phyloP scores from a whole-genome alignment of 2,113 vertebrate genomes.

The Notarius quadriscutis region DNA sequence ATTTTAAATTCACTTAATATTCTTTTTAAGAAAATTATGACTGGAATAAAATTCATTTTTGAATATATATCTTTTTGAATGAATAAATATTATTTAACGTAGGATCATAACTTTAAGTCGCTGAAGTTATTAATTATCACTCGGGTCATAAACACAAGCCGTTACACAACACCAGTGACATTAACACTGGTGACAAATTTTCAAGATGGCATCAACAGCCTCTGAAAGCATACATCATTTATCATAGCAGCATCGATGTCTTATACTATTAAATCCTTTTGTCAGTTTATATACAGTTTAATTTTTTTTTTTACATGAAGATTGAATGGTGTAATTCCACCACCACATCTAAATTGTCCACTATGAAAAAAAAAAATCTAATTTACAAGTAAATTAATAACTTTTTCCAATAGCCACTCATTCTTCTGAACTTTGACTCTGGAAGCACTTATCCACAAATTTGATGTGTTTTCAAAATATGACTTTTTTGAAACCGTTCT shows the following conservation, averaged over 20 bases:
- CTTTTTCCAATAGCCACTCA: neutral
- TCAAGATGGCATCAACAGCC: neutral
- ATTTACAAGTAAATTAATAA: neutral
- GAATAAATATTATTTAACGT: neutral
- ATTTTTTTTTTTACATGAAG: neutral
- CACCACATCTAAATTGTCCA: neutral
- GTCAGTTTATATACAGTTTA: neutral
- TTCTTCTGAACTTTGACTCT: neutral
- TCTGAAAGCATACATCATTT: neutral
- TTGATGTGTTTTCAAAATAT: neutral
- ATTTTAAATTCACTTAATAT: neutral
- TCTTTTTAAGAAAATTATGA: neutral
- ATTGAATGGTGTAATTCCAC: neutral
- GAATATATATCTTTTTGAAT: neutral
- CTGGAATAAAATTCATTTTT: neutral
- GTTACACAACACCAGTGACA: neutral
- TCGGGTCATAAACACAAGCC: neutral
- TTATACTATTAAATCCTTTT: neutral
- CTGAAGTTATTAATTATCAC: neutral
- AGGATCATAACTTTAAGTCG: neutral
- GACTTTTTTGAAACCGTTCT: neutral
- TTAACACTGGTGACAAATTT: neutral
- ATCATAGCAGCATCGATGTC: neutral
- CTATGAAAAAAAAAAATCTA: neutral
- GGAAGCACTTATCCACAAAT: neutral